Percentiles rank a stretch among this genome's conserved stretches.
phyloP scores from a whole-genome alignment of 2,888 invertebrate species.

The Serripes groenlandicus region DNA sequence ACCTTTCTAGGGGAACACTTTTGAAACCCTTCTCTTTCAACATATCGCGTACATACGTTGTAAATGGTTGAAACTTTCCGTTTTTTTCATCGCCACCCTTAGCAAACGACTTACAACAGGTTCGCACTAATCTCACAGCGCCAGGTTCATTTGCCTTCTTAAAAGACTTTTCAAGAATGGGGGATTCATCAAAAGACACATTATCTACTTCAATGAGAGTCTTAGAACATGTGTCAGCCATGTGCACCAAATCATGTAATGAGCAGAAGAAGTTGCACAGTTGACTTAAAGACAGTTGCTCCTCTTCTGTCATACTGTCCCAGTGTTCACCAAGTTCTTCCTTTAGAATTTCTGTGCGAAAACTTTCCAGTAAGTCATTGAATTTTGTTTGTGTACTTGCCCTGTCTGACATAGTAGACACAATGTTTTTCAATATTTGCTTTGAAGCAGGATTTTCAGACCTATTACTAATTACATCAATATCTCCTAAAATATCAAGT shows the following conservation, averaged over 20 bases:
- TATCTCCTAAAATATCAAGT: slow-evolving; percentile 25
- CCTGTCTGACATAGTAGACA: slow-evolving; percentile 28
- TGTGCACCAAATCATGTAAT: slow-evolving; percentile 18
- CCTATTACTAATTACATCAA: background rate
- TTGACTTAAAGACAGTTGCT: slow-evolving; percentile 24
- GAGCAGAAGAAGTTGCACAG: slow-evolving; percentile 63
- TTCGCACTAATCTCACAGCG: slow-evolving; percentile 25
- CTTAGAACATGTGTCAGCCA: background rate
- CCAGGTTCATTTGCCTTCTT: slow-evolving; percentile 28
- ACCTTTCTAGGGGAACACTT: slow-evolving; percentile 40
- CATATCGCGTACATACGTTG: slow-evolving; percentile 22
- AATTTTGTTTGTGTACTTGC: slow-evolving; percentile 34
- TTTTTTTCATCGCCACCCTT: slow-evolving; percentile 43
- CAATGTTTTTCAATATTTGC: slow-evolving; percentile 28
- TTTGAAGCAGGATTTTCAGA: slow-evolving; percentile 15
- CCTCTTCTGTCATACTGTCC: slow-evolving; percentile 19
- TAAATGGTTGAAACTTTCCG: slow-evolving; percentile 35
- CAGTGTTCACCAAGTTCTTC: slow-evolving; percentile 26
- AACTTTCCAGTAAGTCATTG: slow-evolving; percentile 41
- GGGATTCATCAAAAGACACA: slow-evolving; percentile 9
- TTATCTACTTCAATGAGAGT: slow-evolving; percentile 13
- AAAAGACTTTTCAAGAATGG: slow-evolving; percentile 26
- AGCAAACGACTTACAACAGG: slow-evolving; percentile 41
- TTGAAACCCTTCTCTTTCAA: slow-evolving; percentile 21
- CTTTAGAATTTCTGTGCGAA: slow-evolving; percentile 22